Conservation (phyloP, 1,140 invertebrate genomes). For the Aphaenogaster ashmeadi region DNA sequence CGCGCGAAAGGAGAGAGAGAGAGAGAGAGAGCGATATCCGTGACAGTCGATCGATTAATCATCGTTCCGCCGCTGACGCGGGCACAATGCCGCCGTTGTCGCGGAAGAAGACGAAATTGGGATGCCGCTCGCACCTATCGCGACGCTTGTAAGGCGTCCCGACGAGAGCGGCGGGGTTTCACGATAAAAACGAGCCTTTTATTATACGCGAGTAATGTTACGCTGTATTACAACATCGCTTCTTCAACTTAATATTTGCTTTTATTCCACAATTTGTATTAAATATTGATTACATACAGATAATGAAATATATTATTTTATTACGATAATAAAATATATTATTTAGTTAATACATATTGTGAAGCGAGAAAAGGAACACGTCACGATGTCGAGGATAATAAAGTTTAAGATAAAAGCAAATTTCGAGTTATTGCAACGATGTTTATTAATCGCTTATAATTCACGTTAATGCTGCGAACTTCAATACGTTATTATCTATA, state of each 20-base stretch:
- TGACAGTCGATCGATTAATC: constrained; percentile 73
- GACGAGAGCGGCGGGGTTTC: neutral
- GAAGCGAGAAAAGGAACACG: neutral
- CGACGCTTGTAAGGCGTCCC: constrained; percentile 8
- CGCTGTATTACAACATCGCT: neutral
- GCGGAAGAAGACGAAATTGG: constrained; percentile 38
- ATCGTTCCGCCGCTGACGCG: constrained; percentile 64
- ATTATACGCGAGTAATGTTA: neutral
- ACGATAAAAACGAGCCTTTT: constrained; percentile 14
- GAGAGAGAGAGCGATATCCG: constrained; percentile 51
- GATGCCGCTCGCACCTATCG: constrained; percentile 30
- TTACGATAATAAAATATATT: too few species aligned
- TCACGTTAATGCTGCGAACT: constrained; percentile 27
- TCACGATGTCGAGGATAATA: neutral
- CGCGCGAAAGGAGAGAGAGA: constrained; percentile 19
- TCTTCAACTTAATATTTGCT: neutral
- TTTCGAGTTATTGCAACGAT: neutral
- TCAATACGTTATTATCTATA: neutral
- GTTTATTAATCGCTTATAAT: neutral
- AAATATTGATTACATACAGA: too few species aligned
- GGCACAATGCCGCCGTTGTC: constrained; percentile 70
- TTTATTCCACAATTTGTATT: neutral
- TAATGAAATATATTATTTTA: too few species aligned
- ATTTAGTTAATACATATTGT: neutral
- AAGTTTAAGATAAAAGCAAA: neutral